Evolutionary conservation across 2,888 invertebrate genomes (phyloP).

Genomic region (Chloroclystis v-ata): DNA sequence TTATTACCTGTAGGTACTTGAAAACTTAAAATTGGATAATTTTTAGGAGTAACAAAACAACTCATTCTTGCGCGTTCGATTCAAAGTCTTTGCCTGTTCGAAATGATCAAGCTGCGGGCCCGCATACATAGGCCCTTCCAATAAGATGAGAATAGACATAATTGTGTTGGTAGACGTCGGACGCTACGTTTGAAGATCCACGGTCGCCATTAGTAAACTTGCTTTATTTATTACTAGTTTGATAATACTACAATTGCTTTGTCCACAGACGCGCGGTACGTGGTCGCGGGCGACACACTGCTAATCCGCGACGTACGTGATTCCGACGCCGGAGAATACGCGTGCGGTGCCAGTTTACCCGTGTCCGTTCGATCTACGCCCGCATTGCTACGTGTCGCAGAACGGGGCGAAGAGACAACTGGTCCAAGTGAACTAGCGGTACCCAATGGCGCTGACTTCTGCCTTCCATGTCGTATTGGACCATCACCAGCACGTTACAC

Average conservation of each 20-base stretch:
- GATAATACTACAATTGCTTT: not conserved
- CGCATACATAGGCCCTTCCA: no score
- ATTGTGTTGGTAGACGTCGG: no score
- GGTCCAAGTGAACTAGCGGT: constrained; percentile 70
- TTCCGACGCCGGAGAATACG: constrained; percentile 81
- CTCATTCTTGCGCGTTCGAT: not conserved
- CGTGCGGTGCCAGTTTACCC: constrained; percentile 82
- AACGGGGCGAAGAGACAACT: constrained; percentile 59
- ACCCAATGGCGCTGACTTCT: constrained; percentile 76
- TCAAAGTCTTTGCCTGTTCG: no score
- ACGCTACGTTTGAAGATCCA: no score
- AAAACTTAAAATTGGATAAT: not conserved
- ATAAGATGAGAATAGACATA: no score
- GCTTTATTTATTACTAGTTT: no score
- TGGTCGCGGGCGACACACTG: constrained; percentile 51
- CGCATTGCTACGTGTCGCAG: constrained; percentile 77
- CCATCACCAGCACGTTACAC: constrained; percentile 81
- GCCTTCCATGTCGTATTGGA: constrained; percentile 80
- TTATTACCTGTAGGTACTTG: not conserved
- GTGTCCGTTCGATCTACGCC: constrained; percentile 80
- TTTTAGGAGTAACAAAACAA: not conserved
- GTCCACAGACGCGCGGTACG: constrained; percentile 46
- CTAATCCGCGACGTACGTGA: constrained; percentile 59
- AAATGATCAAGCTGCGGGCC: no score
- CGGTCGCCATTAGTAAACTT: no score